Evolutionary conservation across 37 sponge, comb jelly and placozoan species (phyloP), one percentile per base, ranked within the genome.

Genomic region (Beroe forskalii): DNA sequence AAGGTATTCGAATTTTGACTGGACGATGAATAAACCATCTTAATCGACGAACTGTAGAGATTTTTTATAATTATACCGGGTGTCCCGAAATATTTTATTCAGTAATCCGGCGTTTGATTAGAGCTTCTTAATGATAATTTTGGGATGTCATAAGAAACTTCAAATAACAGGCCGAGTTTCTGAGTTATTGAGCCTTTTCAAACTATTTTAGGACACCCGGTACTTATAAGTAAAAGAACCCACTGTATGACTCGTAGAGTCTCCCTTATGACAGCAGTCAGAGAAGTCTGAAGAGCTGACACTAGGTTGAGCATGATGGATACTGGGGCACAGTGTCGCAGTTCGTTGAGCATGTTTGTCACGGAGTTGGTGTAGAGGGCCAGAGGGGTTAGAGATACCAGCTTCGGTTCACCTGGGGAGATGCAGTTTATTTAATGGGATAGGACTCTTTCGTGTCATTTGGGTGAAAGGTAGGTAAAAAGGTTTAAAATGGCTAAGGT

Each of bases 261-360:
- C 1, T 23, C 8, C 24, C 23, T 25, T 12, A 80, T 80, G 55
- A 80, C 86, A 25, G 44, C 17, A 0, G 4, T 32, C 27, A 80
- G 86, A 9, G 86, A 80, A 9, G 25, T 80, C 86, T 80, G 55
- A 12, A 80, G 1, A 4, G 44, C 25, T 23, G 12, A 24, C 27
- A 27, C 55, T 1, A 80, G 38, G 31, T 39, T 41, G 1, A 44
- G 86, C 3, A 8, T 38, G 25, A 80, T 17, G 17, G 86, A 80
- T 1, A 80, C 86, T 4, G 86, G 86, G n/a, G 86, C 86, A 80
- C 86, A 80, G 86, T 80, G 86, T 24, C 86, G 12, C 55, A 80
- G 48, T 27, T 80, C 86, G 86, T 80, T 80, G n/a, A 80, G 40
- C 55, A 80, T 41, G 86, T 23, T 80, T 14, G 55, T n/a, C 17